Conservation (phyloP, 2,797 vertebrate genomes). For the Coregonus ussuriensis region DNA sequence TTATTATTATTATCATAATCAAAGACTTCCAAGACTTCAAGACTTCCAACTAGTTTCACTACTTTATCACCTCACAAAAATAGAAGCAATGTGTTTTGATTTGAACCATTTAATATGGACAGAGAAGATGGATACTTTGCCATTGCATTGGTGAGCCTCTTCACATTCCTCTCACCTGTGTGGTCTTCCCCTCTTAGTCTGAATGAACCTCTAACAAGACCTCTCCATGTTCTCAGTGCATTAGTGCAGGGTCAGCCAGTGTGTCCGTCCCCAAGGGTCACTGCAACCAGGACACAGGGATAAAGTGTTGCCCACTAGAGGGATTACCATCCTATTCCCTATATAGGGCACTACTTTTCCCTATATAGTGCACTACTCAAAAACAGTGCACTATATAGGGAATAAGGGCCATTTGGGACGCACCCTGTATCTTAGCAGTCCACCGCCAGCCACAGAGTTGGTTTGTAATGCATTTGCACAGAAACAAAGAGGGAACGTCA, state of each 20-base stretch:
- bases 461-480: slow-evolving; percentile 5
- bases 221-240: slow-evolving; percentile 34
- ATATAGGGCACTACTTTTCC: too few relatives aligned
- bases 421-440: slow-evolving; percentile 11
- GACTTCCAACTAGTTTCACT: too few relatives aligned
- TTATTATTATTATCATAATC: too few relatives aligned
- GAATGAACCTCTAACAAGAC: slow-evolving; percentile 35
- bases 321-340: background rate
- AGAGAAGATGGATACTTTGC: background rate
- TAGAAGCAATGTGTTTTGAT: too few relatives aligned
- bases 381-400: background rate
- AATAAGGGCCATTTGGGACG: background rate
- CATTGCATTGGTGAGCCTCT: background rate
- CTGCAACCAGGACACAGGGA: slow-evolving; percentile 20
- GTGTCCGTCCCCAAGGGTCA: slow-evolving; percentile 17
- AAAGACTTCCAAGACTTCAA: too few relatives aligned
- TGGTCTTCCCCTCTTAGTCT: slow-evolving; percentile 27
- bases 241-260: slow-evolving; percentile 19
- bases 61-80: too few relatives aligned
- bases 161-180: slow-evolving; percentile 12
- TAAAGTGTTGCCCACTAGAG: slow-evolving; percentile 28
- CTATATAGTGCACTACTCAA: too few relatives aligned
- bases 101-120: background rate
- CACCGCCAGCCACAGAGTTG: slow-evolving; percentile 18
- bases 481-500: slow-evolving; percentile 16